These are phyloP conservation scores for Apomyelois bistriatella DNA, from an alignment of 2,888 invertebrate genomes.

Conservation along the genomic window DNA sequence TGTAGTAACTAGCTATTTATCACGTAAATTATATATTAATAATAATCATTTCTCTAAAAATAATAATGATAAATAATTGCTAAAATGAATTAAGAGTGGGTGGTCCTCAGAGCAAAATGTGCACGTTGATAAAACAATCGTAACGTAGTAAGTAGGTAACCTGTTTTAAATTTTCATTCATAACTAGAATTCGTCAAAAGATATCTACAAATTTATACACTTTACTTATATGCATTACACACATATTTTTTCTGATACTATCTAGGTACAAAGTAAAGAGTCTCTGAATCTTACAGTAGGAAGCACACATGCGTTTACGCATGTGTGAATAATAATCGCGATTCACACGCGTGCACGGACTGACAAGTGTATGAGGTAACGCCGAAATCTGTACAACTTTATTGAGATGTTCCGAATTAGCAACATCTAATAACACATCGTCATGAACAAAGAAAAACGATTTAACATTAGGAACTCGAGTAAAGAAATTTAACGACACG, in stretches of 20 bases:
- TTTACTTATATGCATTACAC: too few species aligned
- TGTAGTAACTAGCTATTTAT: too few species aligned
- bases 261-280: not conserved
- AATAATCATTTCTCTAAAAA: too few species aligned
- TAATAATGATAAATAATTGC: too few species aligned
- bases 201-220: too few species aligned
- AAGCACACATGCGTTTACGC: slow-evolving; percentile 21
- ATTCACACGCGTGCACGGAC: slow-evolving; percentile 17
- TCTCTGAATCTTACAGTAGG: slow-evolving; percentile 20
- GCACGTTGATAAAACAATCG: too few species aligned
- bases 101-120: too few species aligned
- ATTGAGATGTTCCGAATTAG: slow-evolving; percentile 1
- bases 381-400: slow-evolving; percentile 18
- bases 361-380: slow-evolving; percentile 12
- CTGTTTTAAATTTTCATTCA: too few species aligned
- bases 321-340: slow-evolving; percentile 18
- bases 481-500: not conserved
- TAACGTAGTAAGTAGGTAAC: too few species aligned
- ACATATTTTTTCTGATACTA: not conserved
- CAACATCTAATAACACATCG: slow-evolving; percentile 7
- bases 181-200: too few species aligned
- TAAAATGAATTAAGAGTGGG: too few species aligned
- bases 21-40: too few species aligned
- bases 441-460: not conserved
- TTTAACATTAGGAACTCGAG: not conserved